Evolutionary conservation across 2,888 invertebrate genomes (phyloP), one percentile per base, ranked within the genome.

Genomic region (Dione vanillae): DNA sequence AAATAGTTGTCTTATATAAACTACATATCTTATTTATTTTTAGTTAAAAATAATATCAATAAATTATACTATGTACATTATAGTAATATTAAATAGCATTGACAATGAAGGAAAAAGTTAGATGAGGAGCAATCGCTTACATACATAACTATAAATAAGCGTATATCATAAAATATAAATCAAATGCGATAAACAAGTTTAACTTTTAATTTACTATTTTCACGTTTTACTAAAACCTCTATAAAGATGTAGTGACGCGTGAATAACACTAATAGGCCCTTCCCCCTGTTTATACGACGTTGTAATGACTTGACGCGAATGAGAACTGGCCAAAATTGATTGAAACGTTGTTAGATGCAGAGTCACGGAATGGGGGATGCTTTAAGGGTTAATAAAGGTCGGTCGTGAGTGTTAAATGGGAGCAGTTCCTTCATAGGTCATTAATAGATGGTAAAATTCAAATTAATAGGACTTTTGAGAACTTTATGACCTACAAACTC

Each of bases 281-380:
- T 89, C 88, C 89, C 89, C 91, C 92, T 92, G 92, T 92, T 92
- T 92, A 90, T 92, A 91, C 92, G 91, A 91, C 84, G 87, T 82
- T 82, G 88, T 91, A 92, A 92, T 92, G 90, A 91, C 89, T 91
- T 91, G 92, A 91, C 90, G 91, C 92, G 92, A 90, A 85, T 35
- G 61, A 45, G 61, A 91, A 91, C 90, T 92, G 92, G 88, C 87
- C 88, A 91, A 90, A 92, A 92, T 92, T 92, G 92, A 92, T 92
- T 92, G 92, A 92, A 92, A 92, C 88, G 90, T 91, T 91, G 92
- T 92, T 92, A 91, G 88, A 85, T 83, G 82, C 90, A 90, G 89
- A 89, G 88, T 90, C 82, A 87, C 85, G 89, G 88, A 90, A 90
- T 83, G 87, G 85, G 84, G 89, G 88, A 91, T 83, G 82, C 87